Conservation (phyloP, 2,797 vertebrate genomes). For the Zalophus californianus region DNA sequence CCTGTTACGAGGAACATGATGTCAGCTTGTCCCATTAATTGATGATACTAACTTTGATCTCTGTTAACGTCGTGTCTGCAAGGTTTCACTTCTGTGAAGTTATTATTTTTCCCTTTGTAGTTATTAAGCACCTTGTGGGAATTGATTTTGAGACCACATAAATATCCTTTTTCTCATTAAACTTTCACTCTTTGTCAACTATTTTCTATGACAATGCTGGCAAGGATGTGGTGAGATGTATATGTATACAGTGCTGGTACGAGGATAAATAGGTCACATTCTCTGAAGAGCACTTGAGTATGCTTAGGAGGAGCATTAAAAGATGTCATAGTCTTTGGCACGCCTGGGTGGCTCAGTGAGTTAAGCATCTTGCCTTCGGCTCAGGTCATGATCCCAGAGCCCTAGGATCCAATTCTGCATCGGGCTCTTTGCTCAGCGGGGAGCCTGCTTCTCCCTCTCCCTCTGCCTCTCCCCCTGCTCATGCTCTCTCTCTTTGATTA, state of each 20-base stretch:
- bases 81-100: not conserved
- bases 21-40: not conserved
- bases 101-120: slow-evolving; percentile 9
- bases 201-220: not conserved
- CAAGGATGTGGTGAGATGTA: not conserved
- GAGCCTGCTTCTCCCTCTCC: too few relatives aligned
- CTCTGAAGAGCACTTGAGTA: not conserved
- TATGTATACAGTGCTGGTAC: not conserved
- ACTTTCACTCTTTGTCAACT: not conserved
- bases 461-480: too few relatives aligned
- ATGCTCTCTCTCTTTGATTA: too few relatives aligned
- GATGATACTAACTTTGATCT: not conserved
- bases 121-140: slow-evolving; percentile 33
- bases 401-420: too few relatives aligned
- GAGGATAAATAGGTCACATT: not conserved
- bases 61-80: not conserved
- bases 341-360: not conserved
- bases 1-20: not conserved
- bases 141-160: slow-evolving; percentile 48
- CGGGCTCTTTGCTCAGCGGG: too few relatives aligned
- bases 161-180: slow-evolving; percentile 47
- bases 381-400: not conserved
- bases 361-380: not conserved
- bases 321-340: not conserved
- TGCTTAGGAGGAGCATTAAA: not conserved